Evolutionary conservation across 2,888 invertebrate genomes (phyloP).

Genomic region (Philonicus albiceps): DNA sequence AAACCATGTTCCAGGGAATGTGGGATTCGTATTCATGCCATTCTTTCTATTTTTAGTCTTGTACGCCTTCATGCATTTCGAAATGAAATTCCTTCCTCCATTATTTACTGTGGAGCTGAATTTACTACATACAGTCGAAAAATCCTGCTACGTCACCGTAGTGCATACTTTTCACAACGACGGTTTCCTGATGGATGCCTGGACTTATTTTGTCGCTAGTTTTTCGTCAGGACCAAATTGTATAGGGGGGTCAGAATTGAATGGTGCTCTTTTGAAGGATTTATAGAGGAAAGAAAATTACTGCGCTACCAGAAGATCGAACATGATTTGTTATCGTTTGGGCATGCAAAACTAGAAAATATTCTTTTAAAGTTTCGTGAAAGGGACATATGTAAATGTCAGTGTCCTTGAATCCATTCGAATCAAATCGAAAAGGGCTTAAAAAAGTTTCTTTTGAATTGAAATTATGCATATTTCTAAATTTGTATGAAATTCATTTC

Average conservation of each 20-base stretch:
- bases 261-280: background rate
- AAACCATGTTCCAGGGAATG: background rate
- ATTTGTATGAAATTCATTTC: too few species aligned
- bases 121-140: background rate
- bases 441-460: too few species aligned
- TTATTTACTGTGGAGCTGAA: background rate
- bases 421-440: too few species aligned
- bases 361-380: background rate
- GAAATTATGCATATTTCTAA: too few species aligned
- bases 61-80: background rate
- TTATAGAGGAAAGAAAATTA: background rate
- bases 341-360: background rate
- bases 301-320: background rate
- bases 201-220: background rate
- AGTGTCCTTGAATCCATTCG: too few species aligned
- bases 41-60: background rate
- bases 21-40: background rate
- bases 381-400: too few species aligned
- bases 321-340: background rate
- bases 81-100: background rate
- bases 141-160: background rate
- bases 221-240: background rate
- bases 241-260: background rate
- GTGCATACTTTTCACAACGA: background rate
- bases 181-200: background rate